Conservation (phyloP, 2,797 vertebrate species). For the Pelobates cultripes region DNA sequence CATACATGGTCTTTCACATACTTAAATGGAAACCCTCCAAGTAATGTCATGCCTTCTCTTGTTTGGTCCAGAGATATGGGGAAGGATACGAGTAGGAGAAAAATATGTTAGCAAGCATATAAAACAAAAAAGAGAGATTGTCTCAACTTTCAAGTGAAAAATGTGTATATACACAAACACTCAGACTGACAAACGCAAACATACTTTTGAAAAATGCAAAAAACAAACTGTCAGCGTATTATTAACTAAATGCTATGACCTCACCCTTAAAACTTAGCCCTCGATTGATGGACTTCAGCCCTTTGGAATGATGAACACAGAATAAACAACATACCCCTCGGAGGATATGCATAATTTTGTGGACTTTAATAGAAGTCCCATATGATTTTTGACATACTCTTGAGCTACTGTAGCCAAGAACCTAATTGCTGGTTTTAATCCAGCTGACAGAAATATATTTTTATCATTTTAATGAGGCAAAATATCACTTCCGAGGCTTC, state of each 20-base stretch:
- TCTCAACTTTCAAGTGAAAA: no score
- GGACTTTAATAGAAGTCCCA: constrained; percentile 36
- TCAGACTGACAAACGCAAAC: not conserved
- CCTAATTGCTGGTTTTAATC: constrained; percentile 53
- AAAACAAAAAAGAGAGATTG: no score
- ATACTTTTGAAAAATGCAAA: not conserved
- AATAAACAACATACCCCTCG: constrained; percentile 15
- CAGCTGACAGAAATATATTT: constrained; percentile 55
- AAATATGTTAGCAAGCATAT: no score
- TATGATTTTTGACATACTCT: constrained; percentile 50
- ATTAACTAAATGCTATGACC: not conserved
- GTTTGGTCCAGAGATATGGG: no score
- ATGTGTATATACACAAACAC: no score
- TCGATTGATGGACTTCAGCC: not conserved
- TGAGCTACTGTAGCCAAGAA: constrained; percentile 29
- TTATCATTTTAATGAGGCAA: constrained; percentile 55
- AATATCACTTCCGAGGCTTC: constrained; percentile 51
- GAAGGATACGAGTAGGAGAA: no score
- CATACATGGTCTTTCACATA: no score
- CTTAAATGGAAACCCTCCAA: no score
- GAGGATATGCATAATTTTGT: constrained; percentile 27
- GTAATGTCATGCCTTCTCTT: no score
- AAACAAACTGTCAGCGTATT: not conserved
- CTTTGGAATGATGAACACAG: not conserved
- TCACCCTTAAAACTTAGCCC: not conserved